These are phyloP conservation scores for Drosophila infuscata DNA, from an alignment of 2,888 invertebrate species.

Conservation along the genomic window DNA sequence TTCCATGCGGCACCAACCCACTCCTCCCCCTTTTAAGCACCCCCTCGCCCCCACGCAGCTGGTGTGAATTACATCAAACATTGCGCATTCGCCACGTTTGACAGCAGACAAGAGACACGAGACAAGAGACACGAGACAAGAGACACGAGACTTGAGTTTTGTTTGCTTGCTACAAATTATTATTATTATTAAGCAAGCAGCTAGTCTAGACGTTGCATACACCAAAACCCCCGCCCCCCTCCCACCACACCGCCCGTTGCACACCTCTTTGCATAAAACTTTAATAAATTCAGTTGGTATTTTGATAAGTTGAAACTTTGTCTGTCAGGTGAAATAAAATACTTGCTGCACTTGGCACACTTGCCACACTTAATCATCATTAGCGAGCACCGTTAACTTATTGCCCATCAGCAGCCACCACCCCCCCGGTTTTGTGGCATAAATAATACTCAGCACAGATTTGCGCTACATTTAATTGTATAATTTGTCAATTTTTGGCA, in stretches of 20 bases:
- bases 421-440: conserved; percentile 38
- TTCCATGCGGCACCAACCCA: too few relatives aligned
- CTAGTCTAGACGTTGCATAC: conserved; percentile 63
- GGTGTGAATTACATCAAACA: conserved; percentile 70
- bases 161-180: conserved; percentile 58
- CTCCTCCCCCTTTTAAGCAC: not conserved
- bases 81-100: conserved; percentile 56
- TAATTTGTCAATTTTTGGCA: conserved; percentile 62
- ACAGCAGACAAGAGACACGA: conserved; percentile 37
- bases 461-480: conserved; percentile 68
- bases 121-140: conserved; percentile 33
- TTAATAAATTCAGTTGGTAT: conserved; percentile 71
- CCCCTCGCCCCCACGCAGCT: not conserved
- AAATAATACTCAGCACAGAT: conserved; percentile 62
- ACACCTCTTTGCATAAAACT: conserved; percentile 45
- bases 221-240: not conserved
- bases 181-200: conserved; percentile 66
- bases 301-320: conserved; percentile 74
- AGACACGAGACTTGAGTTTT: conserved; percentile 31
- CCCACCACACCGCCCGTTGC: not conserved
- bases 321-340: conserved; percentile 47
- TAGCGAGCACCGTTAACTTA: conserved; percentile 44
- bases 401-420: not conserved
- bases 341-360: conserved; percentile 2
- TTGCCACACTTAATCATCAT: conserved; percentile 71